Evolutionary conservation across 2,888 invertebrate species (phyloP), one percentile per base, ranked within the genome.

Genomic region (Xanthia icteritia): DNA sequence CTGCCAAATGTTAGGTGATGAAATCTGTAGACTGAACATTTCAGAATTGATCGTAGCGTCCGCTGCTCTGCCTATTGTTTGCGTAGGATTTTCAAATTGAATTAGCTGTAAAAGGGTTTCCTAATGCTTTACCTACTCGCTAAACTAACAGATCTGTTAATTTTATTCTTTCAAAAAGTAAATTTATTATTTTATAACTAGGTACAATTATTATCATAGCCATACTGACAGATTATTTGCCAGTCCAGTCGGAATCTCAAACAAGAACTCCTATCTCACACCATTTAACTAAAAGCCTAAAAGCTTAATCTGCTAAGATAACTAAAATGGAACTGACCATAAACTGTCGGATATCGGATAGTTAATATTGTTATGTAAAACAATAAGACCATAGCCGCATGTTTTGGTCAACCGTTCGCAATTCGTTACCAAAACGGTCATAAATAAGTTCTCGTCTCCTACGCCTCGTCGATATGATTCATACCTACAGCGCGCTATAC

Each of bases 381-480:
- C 89, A 88, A 88, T 88, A 88, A 79, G 70, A 73, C 85, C 86
- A 77, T 77, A 87, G 72, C 68, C 27, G 77, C 63, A 61, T 61
- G 82, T 79, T 89, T 83, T 83, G 89, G 79, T 75, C 85, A 66
- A 72, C 75, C 74, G 86, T 82, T 74, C 83, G 77, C 67, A 73
- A 71, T 82, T 82, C 76, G 82, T 82, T 77, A 84, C 88, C 82
- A 89, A 88, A 89, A 82, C 85, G 77, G 86, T 77, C 31, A 76
- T 85, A 88, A 88, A 89, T 89, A 89, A 78, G 74, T 83, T 76
- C 54, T 69, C 79, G 74, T 91, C 91, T 91, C 94, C 94, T 93
- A 94, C 94, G 94, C 94, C 92, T 81, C 84, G 64, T 70, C 77
- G 83, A 83, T 90, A 91, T 94, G 94, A 94, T 92, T 95, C 94